Percentiles rank a stretch among this genome's conserved stretches.
These are phyloP conservation scores for Carterocephalus palaemon DNA, from an alignment of 2,888 invertebrate genomes.

Conservation along the genomic window DNA sequence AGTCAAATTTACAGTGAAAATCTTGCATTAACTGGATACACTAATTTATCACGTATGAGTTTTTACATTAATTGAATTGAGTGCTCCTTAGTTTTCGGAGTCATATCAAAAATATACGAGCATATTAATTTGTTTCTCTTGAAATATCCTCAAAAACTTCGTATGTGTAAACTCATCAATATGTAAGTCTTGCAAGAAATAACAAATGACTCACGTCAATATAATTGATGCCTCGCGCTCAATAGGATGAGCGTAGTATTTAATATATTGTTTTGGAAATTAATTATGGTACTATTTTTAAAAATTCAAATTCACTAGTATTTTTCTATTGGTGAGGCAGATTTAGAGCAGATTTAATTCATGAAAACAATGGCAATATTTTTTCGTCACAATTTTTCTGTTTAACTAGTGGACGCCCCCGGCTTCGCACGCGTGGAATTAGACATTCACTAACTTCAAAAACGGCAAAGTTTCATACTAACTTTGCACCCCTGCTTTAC, in stretches of 20 bases:
- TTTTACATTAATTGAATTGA: conserved; percentile 24
- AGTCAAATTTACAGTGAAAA: conserved; percentile 13
- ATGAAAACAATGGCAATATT: too few species aligned
- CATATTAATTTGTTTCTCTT: conserved; percentile 8
- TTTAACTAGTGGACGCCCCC: too few species aligned
- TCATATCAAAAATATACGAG: conserved; percentile 5
- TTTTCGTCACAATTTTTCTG: too few species aligned
- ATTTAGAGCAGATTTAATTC: too few species aligned
- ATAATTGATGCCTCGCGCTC: conserved; percentile 28
- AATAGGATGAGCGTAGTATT: conserved; percentile 27
- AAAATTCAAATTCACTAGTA: too few species aligned
- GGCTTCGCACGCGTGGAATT: too few species aligned
- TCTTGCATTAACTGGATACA: conserved; percentile 11
- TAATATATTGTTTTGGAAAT: conserved; percentile 15
- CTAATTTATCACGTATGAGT: conserved; percentile 10
- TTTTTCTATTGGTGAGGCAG: too few species aligned
- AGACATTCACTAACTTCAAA: too few species aligned
- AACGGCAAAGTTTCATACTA: too few species aligned
- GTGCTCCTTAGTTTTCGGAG: not conserved
- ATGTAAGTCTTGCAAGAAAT: conserved; percentile 16
- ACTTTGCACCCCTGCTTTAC: too few species aligned
- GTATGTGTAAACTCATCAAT: conserved; percentile 11
- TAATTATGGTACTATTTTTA: too few species aligned
- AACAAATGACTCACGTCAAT: conserved; percentile 27
- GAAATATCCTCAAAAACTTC: not conserved